These are phyloP conservation scores for Dynastes maya DNA, from an alignment of 2,888 invertebrate genomes.

Conservation along the genomic window DNA sequence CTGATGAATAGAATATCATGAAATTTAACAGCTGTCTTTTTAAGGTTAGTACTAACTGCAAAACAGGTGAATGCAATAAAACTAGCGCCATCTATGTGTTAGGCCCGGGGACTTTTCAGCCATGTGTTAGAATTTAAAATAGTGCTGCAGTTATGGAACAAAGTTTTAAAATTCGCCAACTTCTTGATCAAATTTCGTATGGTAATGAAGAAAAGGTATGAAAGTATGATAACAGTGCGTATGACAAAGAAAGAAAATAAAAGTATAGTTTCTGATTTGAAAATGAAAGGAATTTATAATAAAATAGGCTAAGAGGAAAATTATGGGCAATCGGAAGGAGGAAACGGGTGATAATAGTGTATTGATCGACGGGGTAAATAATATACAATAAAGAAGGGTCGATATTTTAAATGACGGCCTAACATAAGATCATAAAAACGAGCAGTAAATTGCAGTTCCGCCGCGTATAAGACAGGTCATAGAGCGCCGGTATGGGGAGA, in stretches of 20 bases:
- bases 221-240: slow-evolving; percentile 9
- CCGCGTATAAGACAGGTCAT: slow-evolving; percentile 50
- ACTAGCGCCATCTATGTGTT: too few relatives aligned
- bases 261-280: slow-evolving; percentile 16
- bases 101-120: too few relatives aligned
- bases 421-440: slow-evolving; percentile 56
- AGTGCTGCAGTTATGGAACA: too few relatives aligned
- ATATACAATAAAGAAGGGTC: slow-evolving; percentile 55
- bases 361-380: slow-evolving; percentile 53
- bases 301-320: slow-evolving; percentile 19
- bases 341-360: slow-evolving; percentile 45
- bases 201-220: neutral
- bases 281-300: neutral
- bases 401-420: slow-evolving; percentile 53
- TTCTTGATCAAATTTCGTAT: too few relatives aligned
- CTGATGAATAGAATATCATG: too few relatives aligned
- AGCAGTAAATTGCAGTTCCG: slow-evolving; percentile 64
- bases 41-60: too few relatives aligned
- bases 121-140: too few relatives aligned
- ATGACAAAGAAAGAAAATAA: slow-evolving; percentile 12
- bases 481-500: slow-evolving; percentile 26
- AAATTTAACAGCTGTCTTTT: too few relatives aligned
- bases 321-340: slow-evolving; percentile 33
- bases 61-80: too few relatives aligned
- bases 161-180: too few relatives aligned